phyloP scores from a whole-genome alignment of 2,888 invertebrate species.

The Nebria brevicollis region DNA sequence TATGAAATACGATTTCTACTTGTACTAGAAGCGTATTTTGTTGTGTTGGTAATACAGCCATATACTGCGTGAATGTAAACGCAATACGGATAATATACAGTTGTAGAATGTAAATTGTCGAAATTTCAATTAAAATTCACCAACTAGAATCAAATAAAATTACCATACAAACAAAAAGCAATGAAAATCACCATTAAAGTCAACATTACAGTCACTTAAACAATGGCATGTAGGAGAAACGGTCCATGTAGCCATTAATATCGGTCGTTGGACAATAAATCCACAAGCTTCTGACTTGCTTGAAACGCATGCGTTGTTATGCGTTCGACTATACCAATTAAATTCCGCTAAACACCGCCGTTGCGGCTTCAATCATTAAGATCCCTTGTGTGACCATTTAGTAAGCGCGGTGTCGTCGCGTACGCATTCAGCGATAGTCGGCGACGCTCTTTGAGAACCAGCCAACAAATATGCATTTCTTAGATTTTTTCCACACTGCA shows the following conservation, averaged over 20 bases:
- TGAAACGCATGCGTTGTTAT: constrained; percentile 23
- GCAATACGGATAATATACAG: constrained; percentile 13
- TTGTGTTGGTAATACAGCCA: background rate
- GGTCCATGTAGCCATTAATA: constrained; percentile 45
- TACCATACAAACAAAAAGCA: constrained; percentile 46
- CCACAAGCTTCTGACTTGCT: constrained; percentile 35
- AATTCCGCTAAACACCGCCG: constrained; percentile 57
- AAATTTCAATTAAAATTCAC: constrained; percentile 46
- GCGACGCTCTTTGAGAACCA: background rate
- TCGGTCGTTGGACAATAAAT: constrained; percentile 36
- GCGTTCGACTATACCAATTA: constrained; percentile 55
- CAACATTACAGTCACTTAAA: constrained; percentile 46
- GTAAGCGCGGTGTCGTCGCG: constrained; percentile 3
- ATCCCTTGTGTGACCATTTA: constrained; percentile 10
- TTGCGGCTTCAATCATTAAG: constrained; percentile 54
- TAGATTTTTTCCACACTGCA: background rate
- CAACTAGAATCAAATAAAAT: constrained; percentile 44
- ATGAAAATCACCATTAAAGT: constrained; percentile 46
- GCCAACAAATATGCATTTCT: background rate
- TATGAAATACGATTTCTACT: background rate
- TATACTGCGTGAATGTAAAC: background rate
- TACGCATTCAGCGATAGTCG: background rate
- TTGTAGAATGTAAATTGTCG: constrained; percentile 45
- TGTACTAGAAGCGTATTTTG: background rate
- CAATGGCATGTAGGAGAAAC: constrained; percentile 45